Evolutionary conservation across 2,797 vertebrate genomes (phyloP), one percentile per base, ranked within the genome.

Genomic region (Peromyscus melanophrys): DNA sequence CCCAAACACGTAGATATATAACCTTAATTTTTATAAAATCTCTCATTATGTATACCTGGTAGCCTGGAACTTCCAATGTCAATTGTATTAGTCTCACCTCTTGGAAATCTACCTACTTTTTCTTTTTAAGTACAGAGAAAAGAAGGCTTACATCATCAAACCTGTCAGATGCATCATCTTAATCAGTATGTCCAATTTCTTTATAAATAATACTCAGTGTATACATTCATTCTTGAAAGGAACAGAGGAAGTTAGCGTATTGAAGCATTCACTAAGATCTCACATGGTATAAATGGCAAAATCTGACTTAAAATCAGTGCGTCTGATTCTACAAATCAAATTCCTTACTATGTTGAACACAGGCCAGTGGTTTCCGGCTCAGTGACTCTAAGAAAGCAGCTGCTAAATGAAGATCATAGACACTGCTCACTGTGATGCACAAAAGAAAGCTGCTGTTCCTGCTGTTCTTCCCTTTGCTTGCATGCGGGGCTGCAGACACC

Each of bases 391-490:
- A 95, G 88, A 97, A 97, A 97, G 88, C 97, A 95, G 88, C 77
- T 97, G 90, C 67, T 96, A 83, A 94, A 94, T 93, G 94, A 94
- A 95, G 75, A 96, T 96, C 87, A 90, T n/a, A 97, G 96, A 92
- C 78, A 29, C 77, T 93, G 96, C 92, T 93, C 59, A 75, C 90
- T 96, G 92, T 90, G 97, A 95, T 83, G 96, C 94, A 94, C 84
- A 96, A 97, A 95, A 94, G 85, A 87, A 83, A 94, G 96, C 73
- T 96, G 84, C 55, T 89, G 37, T 57, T 89, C 92, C 96, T 86
- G 78, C 92, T 89, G 97, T 55, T 96, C 76, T 91, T 93, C 69
- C 55, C 76, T 93, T 89, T 89, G 82, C 82, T 83, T 76, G 61
- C 92, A 34, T 83, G 90, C 83, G 43, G 85, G 63, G 77, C 25